Conservation (phyloP, 2,888 invertebrate genomes). For the Chelonus formosanus region DNA sequence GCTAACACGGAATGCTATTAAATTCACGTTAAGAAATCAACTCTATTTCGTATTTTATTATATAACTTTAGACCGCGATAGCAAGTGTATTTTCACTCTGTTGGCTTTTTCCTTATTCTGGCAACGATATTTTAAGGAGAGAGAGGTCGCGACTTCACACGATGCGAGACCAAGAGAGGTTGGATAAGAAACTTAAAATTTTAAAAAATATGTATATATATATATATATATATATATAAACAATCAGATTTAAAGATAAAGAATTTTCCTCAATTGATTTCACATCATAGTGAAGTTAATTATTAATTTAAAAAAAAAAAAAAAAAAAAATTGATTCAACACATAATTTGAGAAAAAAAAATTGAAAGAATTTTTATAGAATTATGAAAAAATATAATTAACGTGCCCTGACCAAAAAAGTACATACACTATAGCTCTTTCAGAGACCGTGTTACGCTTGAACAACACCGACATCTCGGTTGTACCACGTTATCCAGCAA, state of each 20-base stretch:
- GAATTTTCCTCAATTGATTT: constrained; percentile 25
- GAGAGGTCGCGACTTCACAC: constrained; percentile 53
- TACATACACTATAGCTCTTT: constrained; percentile 48
- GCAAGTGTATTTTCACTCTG: no score
- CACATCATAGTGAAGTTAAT: constrained; percentile 37
- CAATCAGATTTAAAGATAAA: no score
- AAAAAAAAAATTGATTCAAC: background rate
- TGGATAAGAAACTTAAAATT: constrained; percentile 2
- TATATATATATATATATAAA: no score
- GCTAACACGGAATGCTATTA: no score
- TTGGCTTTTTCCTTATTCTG: constrained; percentile 1
- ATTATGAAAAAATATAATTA: constrained; percentile 10
- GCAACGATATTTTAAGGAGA: constrained; percentile 49
- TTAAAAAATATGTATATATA: no score
- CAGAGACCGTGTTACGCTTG: constrained; percentile 65
- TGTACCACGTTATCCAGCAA: constrained; percentile 62
- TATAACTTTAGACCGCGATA: no score
- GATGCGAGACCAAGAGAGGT: constrained; percentile 47
- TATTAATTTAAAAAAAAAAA: constrained; percentile 25
- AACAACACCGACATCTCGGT: constrained; percentile 54
- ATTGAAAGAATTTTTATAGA: constrained; percentile 24
- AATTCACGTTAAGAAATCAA: no score
- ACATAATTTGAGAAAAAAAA: constrained; percentile 11
- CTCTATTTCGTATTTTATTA: no score
- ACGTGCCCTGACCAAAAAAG: constrained; percentile 30